phyloP scores from a whole-genome alignment of 2,113 vertebrate genomes.

The Glaucidium brasilianum region DNA sequence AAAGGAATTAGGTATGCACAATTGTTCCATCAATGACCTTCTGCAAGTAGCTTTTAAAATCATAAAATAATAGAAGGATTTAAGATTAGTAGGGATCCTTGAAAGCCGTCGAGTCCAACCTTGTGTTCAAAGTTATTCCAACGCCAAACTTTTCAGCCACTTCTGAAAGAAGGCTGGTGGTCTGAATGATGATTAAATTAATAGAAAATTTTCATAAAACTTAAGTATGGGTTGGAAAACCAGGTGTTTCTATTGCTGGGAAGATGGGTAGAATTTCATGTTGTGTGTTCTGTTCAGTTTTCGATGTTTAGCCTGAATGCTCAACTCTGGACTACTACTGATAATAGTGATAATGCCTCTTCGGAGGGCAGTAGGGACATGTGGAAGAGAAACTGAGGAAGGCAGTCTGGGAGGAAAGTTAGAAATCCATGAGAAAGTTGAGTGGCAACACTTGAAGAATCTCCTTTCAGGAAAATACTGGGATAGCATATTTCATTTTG shows the following conservation, averaged over 20 bases:
- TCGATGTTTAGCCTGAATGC: neutral
- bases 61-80: neutral
- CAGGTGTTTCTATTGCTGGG: neutral
- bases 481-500: neutral
- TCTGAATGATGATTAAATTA: neutral
- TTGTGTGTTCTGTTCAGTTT: neutral
- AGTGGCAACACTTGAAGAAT: neutral
- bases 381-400: neutral
- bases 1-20: neutral
- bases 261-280: neutral
- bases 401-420: neutral
- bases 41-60: neutral
- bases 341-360: neutral
- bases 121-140: neutral
- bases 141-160: neutral
- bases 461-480: neutral
- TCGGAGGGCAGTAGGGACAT: neutral
- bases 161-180: neutral
- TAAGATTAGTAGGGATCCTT: neutral
- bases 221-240: neutral
- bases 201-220: neutral
- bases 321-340: neutral
- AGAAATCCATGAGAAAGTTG: neutral
- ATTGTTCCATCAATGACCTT: neutral
- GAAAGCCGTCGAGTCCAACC: neutral